These are phyloP conservation scores for Polypterus bichir DNA, from an alignment of 2,113 vertebrate genomes.

Conservation along the genomic window DNA sequence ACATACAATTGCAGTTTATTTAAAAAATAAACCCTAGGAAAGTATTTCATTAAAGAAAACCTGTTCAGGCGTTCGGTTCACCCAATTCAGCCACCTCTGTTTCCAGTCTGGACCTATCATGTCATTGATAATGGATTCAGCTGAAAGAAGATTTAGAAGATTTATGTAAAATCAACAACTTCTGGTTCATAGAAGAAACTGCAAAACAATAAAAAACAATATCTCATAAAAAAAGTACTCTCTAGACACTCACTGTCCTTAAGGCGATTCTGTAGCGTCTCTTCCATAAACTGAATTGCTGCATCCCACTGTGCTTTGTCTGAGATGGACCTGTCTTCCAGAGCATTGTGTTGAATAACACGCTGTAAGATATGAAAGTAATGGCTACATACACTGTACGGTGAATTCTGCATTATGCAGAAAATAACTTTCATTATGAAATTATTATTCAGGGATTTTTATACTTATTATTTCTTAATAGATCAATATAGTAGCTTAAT, in stretches of 20 bases:
- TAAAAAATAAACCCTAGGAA: too few relatives aligned
- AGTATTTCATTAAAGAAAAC: constrained; percentile 31
- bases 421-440: too few relatives aligned
- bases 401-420: too few relatives aligned
- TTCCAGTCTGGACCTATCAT: constrained; percentile 96
- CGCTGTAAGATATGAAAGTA: constrained; percentile 43
- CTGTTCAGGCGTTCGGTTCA: constrained; percentile 76
- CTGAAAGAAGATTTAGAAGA: constrained; percentile 34
- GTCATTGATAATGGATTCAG: constrained; percentile 80
- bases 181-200: not conserved
- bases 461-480: too few relatives aligned
- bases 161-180: not conserved
- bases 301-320: constrained; percentile 96
- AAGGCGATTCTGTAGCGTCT: constrained; percentile 81
- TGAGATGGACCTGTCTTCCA: constrained; percentile 94
- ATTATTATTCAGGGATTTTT: too few relatives aligned
- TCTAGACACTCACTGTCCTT: constrained; percentile 71
- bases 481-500: too few relatives aligned
- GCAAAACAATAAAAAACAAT: not conserved
- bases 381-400: too few relatives aligned
- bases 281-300: constrained; percentile 97
- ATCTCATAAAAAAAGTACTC: too few relatives aligned
- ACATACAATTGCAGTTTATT: too few relatives aligned
- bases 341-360: constrained; percentile 93
- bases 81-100: constrained; percentile 85